Conservation (phyloP, 2,113 vertebrate genomes). For the Cheilinus undulatus region DNA sequence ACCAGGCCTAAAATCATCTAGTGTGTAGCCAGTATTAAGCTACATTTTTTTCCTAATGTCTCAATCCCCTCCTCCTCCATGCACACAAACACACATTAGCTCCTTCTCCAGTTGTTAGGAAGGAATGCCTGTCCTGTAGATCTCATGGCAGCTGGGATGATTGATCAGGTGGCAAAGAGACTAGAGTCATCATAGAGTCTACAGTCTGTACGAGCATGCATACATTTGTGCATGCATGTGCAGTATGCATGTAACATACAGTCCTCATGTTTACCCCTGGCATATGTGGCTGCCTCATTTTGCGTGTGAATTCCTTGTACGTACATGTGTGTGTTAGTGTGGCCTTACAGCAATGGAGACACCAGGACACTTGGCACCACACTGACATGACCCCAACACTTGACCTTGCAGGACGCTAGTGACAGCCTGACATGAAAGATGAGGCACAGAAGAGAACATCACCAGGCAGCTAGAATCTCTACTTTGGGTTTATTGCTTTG, state of each 20-base stretch:
- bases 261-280: conserved; percentile 12
- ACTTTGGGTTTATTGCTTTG: conserved; percentile 10
- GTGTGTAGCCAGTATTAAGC: too few relatives aligned
- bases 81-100: conserved; percentile 13
- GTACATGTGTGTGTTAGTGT: conserved; percentile 44
- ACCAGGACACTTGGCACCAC: conserved; percentile 73
- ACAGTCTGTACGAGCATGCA: conserved; percentile 31
- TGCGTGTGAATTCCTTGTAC: conserved; percentile 52
- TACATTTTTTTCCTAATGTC: conserved; percentile 29
- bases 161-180: conserved; percentile 68
- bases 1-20: too few relatives aligned
- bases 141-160: conserved; percentile 60
- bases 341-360: conserved; percentile 68
- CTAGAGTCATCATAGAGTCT: conserved; percentile 45
- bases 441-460: conserved; percentile 31
- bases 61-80: not conserved
- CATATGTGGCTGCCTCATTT: conserved; percentile 37
- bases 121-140: conserved; percentile 59
- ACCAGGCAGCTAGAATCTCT: conserved; percentile 13
- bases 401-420: conserved; percentile 59
- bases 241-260: conserved; percentile 36
- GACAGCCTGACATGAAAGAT: conserved; percentile 67
- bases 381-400: conserved; percentile 67
- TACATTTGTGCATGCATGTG: conserved; percentile 49
- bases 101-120: conserved; percentile 62